Evolutionary conservation across 1,140 invertebrate species (phyloP).

Genomic region (Cephus cinctus): DNA sequence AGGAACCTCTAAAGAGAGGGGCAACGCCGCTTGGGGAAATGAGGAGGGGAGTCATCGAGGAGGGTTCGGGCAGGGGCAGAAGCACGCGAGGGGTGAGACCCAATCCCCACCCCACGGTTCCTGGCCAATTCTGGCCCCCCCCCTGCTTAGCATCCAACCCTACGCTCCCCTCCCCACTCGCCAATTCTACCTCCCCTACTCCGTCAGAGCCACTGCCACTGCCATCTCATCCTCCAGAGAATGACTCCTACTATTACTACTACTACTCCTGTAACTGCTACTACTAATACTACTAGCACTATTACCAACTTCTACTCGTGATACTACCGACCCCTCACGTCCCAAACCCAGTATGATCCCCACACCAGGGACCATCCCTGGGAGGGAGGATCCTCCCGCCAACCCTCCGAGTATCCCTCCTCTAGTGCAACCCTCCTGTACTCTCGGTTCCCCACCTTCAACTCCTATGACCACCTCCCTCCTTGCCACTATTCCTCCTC

Average conservation of each 20-base stretch:
- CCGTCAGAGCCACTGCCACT: too few relatives aligned
- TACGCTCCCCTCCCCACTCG: background rate
- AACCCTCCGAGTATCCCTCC: slow-evolving; percentile 25
- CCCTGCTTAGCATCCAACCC: background rate
- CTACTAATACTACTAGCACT: too few relatives aligned
- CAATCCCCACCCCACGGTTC: background rate
- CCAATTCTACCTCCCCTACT: background rate
- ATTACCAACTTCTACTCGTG: too few relatives aligned
- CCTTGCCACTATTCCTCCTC: slow-evolving; percentile 10
- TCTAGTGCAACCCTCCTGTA: too few relatives aligned
- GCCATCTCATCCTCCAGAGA: too few relatives aligned
- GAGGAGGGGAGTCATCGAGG: background rate
- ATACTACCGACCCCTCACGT: too few relatives aligned
- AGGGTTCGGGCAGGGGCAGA: slow-evolving; percentile 1
- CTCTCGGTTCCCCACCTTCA: slow-evolving; percentile 12
- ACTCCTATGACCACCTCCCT: slow-evolving; percentile 5
- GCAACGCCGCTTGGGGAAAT: background rate
- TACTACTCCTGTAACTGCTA: too few relatives aligned
- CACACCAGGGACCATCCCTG: too few relatives aligned
- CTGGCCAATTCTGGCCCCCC: too few relatives aligned
- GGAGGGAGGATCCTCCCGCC: slow-evolving; percentile 16
- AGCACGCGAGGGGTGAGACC: slow-evolving; percentile 24
- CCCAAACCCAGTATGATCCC: too few relatives aligned
- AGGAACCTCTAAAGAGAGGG: slow-evolving; percentile 43
- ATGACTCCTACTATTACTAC: too few relatives aligned